Evolutionary conservation across 2,888 invertebrate genomes (phyloP), one percentile per base, ranked within the genome.

Genomic region (Diplolepis rosae): DNA sequence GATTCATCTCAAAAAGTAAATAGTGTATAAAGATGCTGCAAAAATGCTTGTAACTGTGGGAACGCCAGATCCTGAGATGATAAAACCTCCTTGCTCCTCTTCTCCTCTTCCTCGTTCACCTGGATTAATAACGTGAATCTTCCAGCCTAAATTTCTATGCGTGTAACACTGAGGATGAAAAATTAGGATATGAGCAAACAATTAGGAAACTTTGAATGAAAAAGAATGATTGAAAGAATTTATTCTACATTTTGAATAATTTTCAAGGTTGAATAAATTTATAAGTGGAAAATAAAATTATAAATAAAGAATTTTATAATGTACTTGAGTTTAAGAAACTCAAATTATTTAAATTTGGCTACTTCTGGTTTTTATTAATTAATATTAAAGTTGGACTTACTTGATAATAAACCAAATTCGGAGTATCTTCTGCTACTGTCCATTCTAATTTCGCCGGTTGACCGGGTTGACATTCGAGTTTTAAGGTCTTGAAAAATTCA

Each of bases 131-230:
- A 97, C 95, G 88, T 95, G 93, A 80, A 97, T 97, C 89, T 96
- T 97, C 97, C 97, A 97, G 65, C 97, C 97, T 30, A 97, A 90
- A 88, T 96, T 95, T 79, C 93, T 95, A 90, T 97, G 97, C n/a
- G 94, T 94, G 90, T 95, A 97, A 89, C 97, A 97, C 97, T 97
- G 90, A 15, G 90, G 90, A 65, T 50, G 71, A 56, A 35, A 56
- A n/a, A n/a, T n/a, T n/a, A n/a, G n/a, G n/a, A n/a, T n/a, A n/a
- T n/a, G n/a, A n/a, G n/a, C n/a, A n/a, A n/a, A n/a, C n/a, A n/a
- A n/a, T n/a, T n/a, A n/a, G 13, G 56, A 9, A 39, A 39, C 32
- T 50, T 51, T 48, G 30, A 61, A 56, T 48, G 35, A 65, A 24
- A 51, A 42, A 45, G n/a, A n/a, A n/a, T 45, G 18, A 30, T 22